phyloP scores from a whole-genome alignment of 2,888 invertebrate genomes.

The Macrostomum cliftonense region DNA sequence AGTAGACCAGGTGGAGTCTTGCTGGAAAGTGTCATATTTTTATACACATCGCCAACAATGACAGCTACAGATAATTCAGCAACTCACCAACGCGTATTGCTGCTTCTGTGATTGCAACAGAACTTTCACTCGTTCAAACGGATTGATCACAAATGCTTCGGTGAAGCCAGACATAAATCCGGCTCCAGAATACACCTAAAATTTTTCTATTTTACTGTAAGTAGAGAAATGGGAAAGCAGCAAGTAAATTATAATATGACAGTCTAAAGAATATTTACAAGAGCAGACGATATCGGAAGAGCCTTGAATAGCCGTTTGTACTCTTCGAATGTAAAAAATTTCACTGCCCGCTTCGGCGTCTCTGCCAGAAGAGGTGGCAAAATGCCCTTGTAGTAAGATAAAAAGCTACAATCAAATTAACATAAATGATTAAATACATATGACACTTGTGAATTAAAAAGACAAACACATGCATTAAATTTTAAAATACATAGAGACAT shows the following conservation, averaged over 20 bases:
- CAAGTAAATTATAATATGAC: no score
- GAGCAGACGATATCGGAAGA: conserved; percentile 50
- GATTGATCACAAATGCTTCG: conserved; percentile 76
- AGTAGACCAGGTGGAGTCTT: conserved; percentile 53
- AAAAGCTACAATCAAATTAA: conserved; percentile 29
- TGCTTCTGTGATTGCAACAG: conserved; percentile 32
- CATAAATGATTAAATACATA: background rate
- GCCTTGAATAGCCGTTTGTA: conserved; percentile 60
- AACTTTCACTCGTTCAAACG: conserved; percentile 90
- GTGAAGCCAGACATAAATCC: conserved; percentile 71
- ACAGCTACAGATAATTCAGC: background rate
- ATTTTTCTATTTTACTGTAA: background rate
- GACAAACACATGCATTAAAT: background rate
- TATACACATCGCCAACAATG: no score
- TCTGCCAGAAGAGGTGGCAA: conserved; percentile 76
- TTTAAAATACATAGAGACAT: conserved; percentile 6
- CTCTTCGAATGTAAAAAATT: conserved; percentile 82
- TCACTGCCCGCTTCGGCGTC: conserved; percentile 79
- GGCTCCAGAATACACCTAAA: conserved; percentile 66
- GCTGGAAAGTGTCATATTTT: conserved; percentile 20
- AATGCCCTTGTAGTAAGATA: conserved; percentile 76
- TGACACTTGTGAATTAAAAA: background rate
- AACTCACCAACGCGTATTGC: conserved; percentile 5
- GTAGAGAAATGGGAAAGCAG: background rate
- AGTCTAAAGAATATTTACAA: conserved; percentile 23